Base-by-base conservation (phyloP, 1,140 invertebrate species). In the Trissolcus basalis region DNA sequence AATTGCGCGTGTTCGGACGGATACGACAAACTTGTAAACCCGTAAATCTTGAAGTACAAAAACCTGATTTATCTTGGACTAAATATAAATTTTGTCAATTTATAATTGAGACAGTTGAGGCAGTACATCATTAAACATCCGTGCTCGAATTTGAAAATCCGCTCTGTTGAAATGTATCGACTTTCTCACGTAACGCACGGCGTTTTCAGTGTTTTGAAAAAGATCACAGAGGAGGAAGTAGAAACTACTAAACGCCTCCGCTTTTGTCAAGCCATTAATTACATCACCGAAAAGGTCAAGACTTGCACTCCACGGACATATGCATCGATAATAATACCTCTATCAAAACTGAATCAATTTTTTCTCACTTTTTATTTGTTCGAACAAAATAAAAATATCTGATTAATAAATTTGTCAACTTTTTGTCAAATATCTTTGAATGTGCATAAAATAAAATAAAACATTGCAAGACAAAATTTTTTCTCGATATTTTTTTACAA, bases 231-330 rank as follows among this genome's bases (percentile, higher is more conserved):
- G 8, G n/a, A 74, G 58, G 71, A 68, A 68, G 71, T 63, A 68
- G 27, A 69, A 63, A 56, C 72, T 68, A 64, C 72, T 75, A 69
- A 75, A 68, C 33, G 72, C 58, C 72, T 13, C 59, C 53, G 49
- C 64, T 75, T 75, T 75, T 64, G 72, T 69, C 64, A 53, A 14
- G 64, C 64, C 58, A 75, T 75, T 75, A 75, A 75, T 75, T 75
- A 75, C 33, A 64, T 68, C 53, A 58, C 19, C 19, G 49, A 63
- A 49, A 56, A 58, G 45, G 45, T 12, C 45, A 61, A 13, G 1
- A 44, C 65, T 67, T 45, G 47, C 60, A 47, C 47, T 27, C 2
- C 19, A 1, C 6, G 19, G 19, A 27, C 19, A 27, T 27, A n/a
- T n/a, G n/a, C n/a, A n/a, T n/a, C n/a, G n/a, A n/a, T n/a, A n/a